Conservation (phyloP, 1,140 invertebrate species). For the Sesamia nonagrioides region DNA sequence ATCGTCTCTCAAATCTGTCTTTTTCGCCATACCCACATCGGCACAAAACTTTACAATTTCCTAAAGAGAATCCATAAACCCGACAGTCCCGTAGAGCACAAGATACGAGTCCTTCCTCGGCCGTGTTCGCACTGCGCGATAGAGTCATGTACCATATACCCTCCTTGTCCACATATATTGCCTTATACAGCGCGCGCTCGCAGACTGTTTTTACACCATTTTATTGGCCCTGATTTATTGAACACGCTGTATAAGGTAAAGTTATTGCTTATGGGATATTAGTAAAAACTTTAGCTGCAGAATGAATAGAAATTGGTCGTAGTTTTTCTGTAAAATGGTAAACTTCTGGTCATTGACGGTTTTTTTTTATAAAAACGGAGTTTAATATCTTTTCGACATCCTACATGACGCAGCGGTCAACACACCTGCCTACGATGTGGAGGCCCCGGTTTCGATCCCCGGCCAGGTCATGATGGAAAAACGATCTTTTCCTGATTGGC, state of each 20-base stretch:
- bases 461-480: too few species aligned
- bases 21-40: background rate
- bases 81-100: conserved; percentile 18
- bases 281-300: conserved; percentile 31
- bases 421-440: too few species aligned
- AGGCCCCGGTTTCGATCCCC: too few species aligned
- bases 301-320: conserved; percentile 35
- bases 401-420: too few species aligned
- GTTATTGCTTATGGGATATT: conserved; percentile 38
- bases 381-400: too few species aligned
- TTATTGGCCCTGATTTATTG: conserved; percentile 41
- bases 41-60: background rate
- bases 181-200: conserved; percentile 35
- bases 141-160: conserved; percentile 32
- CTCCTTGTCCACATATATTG: conserved; percentile 36
- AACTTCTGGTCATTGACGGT: background rate
- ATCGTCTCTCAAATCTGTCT: background rate
- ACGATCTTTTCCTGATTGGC: too few species aligned
- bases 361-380: background rate
- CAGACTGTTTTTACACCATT: conserved; percentile 41
- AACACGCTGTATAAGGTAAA: conserved; percentile 35
- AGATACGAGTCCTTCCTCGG: conserved; percentile 2
- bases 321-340: conserved; percentile 11
- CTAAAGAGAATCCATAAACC: background rate
- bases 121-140: conserved; percentile 15